Conservation (phyloP, 2,888 invertebrate genomes). For the Liopterus haemorrhoidalis region DNA sequence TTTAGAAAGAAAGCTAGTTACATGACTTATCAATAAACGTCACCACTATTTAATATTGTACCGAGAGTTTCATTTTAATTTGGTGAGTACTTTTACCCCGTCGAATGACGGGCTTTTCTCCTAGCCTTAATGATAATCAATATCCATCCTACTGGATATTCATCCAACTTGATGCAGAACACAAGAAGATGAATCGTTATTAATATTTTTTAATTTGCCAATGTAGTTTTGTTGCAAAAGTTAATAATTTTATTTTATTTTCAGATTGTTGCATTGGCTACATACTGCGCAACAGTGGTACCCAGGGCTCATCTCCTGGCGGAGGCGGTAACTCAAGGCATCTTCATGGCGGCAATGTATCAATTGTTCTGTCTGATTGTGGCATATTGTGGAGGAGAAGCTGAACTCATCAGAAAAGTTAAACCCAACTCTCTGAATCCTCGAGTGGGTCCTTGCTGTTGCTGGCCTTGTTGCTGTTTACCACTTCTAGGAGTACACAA, state of each 20-base stretch:
- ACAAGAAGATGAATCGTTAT: too few species aligned
- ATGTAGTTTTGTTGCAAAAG: too few species aligned
- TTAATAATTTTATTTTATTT: constrained; percentile 28
- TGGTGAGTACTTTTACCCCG: too few species aligned
- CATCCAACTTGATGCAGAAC: too few species aligned
- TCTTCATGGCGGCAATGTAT: constrained; percentile 64
- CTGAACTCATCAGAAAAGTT: constrained; percentile 53
- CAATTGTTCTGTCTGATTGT: constrained; percentile 63
- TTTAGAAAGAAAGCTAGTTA: too few species aligned
- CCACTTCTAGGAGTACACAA: constrained; percentile 53
- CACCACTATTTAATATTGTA: too few species aligned
- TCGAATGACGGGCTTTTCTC: too few species aligned
- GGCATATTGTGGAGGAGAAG: constrained; percentile 58
- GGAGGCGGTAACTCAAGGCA: constrained; percentile 63
- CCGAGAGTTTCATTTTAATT: too few species aligned
- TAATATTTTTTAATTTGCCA: too few species aligned
- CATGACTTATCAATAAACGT: too few species aligned
- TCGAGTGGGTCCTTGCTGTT: constrained; percentile 64
- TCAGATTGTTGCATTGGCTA: constrained; percentile 55
- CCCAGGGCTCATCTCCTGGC: constrained; percentile 61
- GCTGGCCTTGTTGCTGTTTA: constrained; percentile 63
- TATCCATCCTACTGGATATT: too few species aligned
- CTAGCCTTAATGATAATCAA: too few species aligned
- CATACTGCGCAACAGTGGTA: constrained; percentile 54
- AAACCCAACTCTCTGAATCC: constrained; percentile 55